Evolutionary conservation across 2,888 invertebrate species (phyloP).

Genomic region (Esperia sulphurella): DNA sequence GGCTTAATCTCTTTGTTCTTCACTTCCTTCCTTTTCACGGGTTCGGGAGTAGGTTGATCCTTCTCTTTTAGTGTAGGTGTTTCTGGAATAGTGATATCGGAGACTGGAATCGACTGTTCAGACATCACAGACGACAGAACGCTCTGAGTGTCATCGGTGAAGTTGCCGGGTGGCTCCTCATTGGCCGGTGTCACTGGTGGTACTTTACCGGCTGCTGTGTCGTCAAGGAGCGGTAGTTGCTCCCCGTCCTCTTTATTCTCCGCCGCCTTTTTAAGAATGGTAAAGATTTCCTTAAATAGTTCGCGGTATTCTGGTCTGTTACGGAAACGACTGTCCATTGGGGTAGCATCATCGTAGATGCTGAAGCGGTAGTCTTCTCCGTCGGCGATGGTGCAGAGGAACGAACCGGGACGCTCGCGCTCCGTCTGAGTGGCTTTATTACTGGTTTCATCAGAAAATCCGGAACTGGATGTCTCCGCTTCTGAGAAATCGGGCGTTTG

Average conservation of each 20-base stretch:
- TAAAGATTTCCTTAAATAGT: conserved; percentile 90
- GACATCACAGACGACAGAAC: conserved; percentile 87
- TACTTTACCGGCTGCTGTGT: conserved; percentile 78
- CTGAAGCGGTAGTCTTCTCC: conserved; percentile 92
- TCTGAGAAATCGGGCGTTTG: conserved; percentile 91
- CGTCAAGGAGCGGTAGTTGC: conserved; percentile 85
- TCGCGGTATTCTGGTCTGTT: conserved; percentile 90
- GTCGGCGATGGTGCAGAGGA: conserved; percentile 90
- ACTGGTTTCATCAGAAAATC: conserved; percentile 90
- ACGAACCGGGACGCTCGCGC: conserved; percentile 86
- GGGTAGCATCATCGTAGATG: conserved; percentile 89
- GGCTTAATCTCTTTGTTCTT: conserved; percentile 59
- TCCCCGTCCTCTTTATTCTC: conserved; percentile 90
- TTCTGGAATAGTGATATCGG: conserved; percentile 81
- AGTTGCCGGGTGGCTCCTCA: conserved; percentile 81
- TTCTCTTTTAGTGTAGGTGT: conserved; percentile 75
- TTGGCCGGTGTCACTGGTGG: conserved; percentile 85
- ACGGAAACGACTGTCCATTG: conserved; percentile 89
- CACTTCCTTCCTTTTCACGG: conserved; percentile 36
- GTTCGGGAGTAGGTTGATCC: conserved; percentile 38
- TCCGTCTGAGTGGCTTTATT: conserved; percentile 92
- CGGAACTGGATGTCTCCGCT: conserved; percentile 91
- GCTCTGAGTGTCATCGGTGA: conserved; percentile 86
- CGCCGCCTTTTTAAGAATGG: conserved; percentile 89
- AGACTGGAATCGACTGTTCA: conserved; percentile 84